Evolutionary conservation across 2,113 vertebrate genomes (phyloP).

Genomic region (Ceyx melanurus): DNA sequence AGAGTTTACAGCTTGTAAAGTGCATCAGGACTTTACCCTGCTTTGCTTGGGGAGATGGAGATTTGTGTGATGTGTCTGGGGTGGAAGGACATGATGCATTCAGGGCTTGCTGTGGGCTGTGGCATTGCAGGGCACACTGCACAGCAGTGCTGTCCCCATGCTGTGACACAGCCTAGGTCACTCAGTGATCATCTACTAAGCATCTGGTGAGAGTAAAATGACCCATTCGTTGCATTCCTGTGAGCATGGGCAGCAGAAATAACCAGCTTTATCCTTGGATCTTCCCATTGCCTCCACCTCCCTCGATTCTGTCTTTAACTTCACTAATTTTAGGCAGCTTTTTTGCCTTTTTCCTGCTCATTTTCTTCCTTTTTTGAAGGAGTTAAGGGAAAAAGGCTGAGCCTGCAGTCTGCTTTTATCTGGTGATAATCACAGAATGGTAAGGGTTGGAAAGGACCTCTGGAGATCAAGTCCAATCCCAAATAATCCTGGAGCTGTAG

Average conservation of each 20-base stretch:
- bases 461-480: neutral
- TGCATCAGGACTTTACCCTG: constrained; percentile 58
- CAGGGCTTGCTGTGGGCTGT: neutral
- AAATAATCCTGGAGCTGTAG: neutral
- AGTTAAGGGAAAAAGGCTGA: neutral
- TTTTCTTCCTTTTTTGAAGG: neutral
- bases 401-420: neutral
- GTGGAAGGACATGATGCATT: neutral
- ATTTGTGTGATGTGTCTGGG: constrained; percentile 34
- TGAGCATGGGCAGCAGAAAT: neutral
- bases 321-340: neutral
- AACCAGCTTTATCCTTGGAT: neutral
- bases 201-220: neutral
- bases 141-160: neutral
- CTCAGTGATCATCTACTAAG: neutral
- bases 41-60: constrained; percentile 71
- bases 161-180: neutral
- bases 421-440: neutral
- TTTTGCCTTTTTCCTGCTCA: neutral
- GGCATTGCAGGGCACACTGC: fast-evolving
- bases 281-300: neutral
- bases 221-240: neutral
- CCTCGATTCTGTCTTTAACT: neutral
- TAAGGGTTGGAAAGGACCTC: neutral
- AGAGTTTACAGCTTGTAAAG: constrained; percentile 78